phyloP scores from a whole-genome alignment of 53 echinoderm and acorn worm genomes.

The Glandiceps talaboti region DNA sequence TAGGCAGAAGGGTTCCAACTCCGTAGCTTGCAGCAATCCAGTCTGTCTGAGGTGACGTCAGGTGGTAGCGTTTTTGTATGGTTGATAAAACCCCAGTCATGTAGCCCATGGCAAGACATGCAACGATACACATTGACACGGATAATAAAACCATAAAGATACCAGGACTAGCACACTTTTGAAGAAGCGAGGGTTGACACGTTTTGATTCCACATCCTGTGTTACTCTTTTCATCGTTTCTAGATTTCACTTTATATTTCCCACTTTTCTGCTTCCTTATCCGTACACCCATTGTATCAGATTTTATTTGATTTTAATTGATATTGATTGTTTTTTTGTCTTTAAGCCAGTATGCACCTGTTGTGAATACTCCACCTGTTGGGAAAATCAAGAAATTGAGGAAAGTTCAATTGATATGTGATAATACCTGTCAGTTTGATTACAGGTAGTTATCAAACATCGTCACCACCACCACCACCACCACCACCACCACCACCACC shows the following conservation, averaged over 20 bases:
- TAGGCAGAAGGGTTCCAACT: neutral
- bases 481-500: too few species aligned
- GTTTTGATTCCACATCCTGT: neutral
- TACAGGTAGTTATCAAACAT: too few species aligned
- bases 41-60: neutral
- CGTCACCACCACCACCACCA: too few species aligned
- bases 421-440: too few species aligned
- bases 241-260: too few species aligned
- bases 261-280: neutral
- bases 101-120: neutral
- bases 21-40: neutral
- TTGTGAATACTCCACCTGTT: too few species aligned
- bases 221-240: neutral
- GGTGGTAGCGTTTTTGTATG: neutral
- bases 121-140: neutral
- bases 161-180: neutral
- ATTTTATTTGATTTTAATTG: neutral
- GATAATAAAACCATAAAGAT: neutral
- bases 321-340: too few species aligned
- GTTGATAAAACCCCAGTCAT: neutral
- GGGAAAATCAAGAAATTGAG: too few species aligned
- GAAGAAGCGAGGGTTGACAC: neutral
- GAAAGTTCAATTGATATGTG: too few species aligned
- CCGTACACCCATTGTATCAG: neutral
- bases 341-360: too few species aligned